These are phyloP conservation scores for Myotis davidii DNA, from an alignment of 2,113 vertebrate species.

Conservation along the genomic window DNA sequence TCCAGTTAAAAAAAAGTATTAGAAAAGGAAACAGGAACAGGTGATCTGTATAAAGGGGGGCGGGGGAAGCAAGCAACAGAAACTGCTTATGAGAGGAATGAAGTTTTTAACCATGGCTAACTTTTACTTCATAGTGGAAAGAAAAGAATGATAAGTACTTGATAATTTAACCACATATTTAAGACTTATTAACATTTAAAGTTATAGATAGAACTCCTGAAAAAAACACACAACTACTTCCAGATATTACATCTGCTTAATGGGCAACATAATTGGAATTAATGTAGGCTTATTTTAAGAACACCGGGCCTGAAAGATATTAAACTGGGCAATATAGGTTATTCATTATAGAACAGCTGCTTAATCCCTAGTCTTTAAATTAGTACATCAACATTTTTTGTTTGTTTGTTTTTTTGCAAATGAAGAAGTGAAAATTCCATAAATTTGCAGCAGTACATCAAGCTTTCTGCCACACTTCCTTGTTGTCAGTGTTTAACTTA, in stretches of 20 bases:
- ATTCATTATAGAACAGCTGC: neutral
- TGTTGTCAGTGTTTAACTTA: neutral
- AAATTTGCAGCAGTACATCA: neutral
- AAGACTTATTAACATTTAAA: neutral
- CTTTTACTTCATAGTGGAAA: neutral
- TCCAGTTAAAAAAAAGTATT: neutral
- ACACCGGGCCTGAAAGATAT: neutral
- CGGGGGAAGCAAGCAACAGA: neutral
- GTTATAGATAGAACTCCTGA: neutral
- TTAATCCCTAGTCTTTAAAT: neutral
- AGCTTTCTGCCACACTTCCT: neutral
- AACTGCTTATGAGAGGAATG: neutral
- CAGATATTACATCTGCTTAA: neutral
- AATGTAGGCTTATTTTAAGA: neutral
- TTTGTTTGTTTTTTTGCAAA: neutral
- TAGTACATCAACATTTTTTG: neutral
- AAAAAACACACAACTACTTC: neutral
- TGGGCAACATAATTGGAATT: neutral
- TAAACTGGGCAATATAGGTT: neutral
- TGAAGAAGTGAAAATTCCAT: neutral
- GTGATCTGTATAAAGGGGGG: neutral
- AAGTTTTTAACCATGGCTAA: neutral
- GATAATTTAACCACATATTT: neutral
- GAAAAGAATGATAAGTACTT: neutral
- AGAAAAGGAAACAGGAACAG: neutral